A percentile compares a stretch with the other conserved stretches of the same genome.
phyloP scores from a whole-genome alignment of 2,888 invertebrate species.

The Leptinotarsa juncta region DNA sequence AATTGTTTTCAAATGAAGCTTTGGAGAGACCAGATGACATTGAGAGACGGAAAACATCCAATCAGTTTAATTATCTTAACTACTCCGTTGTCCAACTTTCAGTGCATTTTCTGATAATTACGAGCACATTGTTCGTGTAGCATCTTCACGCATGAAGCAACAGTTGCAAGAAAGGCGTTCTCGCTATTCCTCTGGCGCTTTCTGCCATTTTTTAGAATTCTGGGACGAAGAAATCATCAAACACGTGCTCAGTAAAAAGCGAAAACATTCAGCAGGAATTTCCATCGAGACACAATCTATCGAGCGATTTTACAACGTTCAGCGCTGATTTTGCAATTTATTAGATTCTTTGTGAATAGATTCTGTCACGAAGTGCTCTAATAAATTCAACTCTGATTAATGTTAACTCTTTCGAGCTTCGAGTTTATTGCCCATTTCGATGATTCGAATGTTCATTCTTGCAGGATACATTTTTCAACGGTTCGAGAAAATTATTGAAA shows the following conservation, averaged over 20 bases:
- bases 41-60: too few relatives aligned
- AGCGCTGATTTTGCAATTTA: conserved; percentile 41
- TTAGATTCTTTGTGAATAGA: conserved; percentile 38
- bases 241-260: conserved; percentile 28
- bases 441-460: conserved; percentile 23
- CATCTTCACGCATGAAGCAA: conserved; percentile 1
- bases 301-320: conserved; percentile 30
- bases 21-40: too few relatives aligned
- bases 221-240: conserved; percentile 23
- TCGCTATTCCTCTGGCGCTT: not conserved
- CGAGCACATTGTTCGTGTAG: not conserved
- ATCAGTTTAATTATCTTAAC: too few relatives aligned
- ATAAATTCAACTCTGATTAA: conserved; percentile 44
- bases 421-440: conserved; percentile 38
- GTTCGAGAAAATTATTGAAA: conserved; percentile 31
- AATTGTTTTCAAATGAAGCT: too few relatives aligned
- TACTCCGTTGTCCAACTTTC: too few relatives aligned
- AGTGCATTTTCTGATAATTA: too few relatives aligned
- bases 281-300: conserved; percentile 29
- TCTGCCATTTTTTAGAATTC: conserved; percentile 3
- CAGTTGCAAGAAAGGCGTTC: not conserved
- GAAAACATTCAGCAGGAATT: conserved; percentile 31
- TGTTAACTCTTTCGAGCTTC: conserved; percentile 34
- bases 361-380: conserved; percentile 39
- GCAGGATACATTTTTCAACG: conserved; percentile 41